Evolutionary conservation across 92 coral and sea anemone genomes (phyloP).

Genomic region (Porites cylindrica): DNA sequence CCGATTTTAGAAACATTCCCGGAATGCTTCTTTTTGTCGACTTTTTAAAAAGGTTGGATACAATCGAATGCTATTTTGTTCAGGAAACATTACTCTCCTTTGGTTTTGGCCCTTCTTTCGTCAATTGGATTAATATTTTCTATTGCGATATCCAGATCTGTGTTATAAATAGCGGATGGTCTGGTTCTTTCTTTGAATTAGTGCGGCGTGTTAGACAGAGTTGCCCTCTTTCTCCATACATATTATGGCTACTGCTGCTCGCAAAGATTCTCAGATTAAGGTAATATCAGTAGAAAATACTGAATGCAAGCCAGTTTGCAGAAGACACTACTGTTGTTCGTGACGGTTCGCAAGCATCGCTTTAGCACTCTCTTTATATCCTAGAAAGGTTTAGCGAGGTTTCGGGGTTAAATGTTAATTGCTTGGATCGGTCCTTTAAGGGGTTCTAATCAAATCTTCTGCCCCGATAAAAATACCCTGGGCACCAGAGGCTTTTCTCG

Average conservation of each 20-base stretch:
- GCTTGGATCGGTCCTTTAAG: slow-evolving; percentile 30
- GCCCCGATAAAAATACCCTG: background rate
- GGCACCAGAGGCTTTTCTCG: too few relatives aligned
- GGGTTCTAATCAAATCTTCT: slow-evolving; percentile 25
- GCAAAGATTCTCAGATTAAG: slow-evolving; percentile 7
- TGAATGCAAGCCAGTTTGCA: slow-evolving; percentile 51
- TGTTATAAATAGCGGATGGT: slow-evolving; percentile 7
- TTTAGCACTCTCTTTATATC: slow-evolving; percentile 15
- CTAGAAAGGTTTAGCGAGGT: slow-evolving; percentile 12
- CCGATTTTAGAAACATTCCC: background rate
- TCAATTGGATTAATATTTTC: background rate
- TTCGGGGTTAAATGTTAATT: slow-evolving; percentile 28
- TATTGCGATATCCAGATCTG: background rate
- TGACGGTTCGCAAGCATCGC: too few relatives aligned
- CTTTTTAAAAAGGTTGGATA: background rate
- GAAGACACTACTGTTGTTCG: background rate
- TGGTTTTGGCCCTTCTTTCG: background rate
- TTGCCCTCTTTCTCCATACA: slow-evolving; percentile 39
- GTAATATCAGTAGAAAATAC: background rate
- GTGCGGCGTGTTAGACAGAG: slow-evolving; percentile 46
- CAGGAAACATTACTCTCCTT: background rate
- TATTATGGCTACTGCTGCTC: slow-evolving; percentile 32
- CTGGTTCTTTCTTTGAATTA: slow-evolving; percentile 14
- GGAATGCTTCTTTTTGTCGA: too few relatives aligned
- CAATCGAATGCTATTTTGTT: background rate